A percentile compares a stretch with the other conserved stretches of the same genome.
phyloP scores from a whole-genome alignment of 2,888 invertebrate genomes.

The Rhorus exstirpatorius region DNA sequence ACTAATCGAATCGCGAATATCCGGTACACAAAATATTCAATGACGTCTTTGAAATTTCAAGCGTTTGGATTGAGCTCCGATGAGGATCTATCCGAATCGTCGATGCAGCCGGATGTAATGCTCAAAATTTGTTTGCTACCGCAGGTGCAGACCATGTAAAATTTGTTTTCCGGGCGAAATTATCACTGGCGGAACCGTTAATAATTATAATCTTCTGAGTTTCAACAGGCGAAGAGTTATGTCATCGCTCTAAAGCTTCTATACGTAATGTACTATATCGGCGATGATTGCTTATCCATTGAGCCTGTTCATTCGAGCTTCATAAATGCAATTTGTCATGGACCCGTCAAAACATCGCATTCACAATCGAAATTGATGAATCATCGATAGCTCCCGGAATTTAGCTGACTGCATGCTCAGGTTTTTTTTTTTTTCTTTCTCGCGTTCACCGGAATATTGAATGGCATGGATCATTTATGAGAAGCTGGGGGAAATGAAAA shows the following conservation, averaged over 20 bases:
- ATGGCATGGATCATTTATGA: neutral
- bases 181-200: neutral
- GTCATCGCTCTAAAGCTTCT: neutral
- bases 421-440: conserved; percentile 17
- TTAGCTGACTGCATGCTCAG: neutral
- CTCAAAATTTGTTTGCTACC: neutral
- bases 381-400: conserved; percentile 32
- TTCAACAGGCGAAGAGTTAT: conserved; percentile 5
- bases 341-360: conserved; percentile 26
- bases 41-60: neutral
- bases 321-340: conserved; percentile 38
- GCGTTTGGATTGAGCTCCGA: neutral
- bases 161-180: conserved; percentile 2
- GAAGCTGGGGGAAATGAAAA: conserved; percentile 13
- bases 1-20: conserved; percentile 71
- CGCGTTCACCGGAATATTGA: neutral
- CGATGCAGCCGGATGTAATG: neutral
- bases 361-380: conserved; percentile 34
- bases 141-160: conserved; percentile 17
- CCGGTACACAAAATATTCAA: neutral
- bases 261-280: neutral
- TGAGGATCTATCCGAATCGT: neutral
- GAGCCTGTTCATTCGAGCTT: conserved; percentile 28
- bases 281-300: neutral
- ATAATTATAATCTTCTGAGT: neutral